Percentiles rank a stretch among this genome's conserved stretches.
phyloP scores from a whole-genome alignment of 2,113 vertebrate genomes.

The Pogona vitticeps region DNA sequence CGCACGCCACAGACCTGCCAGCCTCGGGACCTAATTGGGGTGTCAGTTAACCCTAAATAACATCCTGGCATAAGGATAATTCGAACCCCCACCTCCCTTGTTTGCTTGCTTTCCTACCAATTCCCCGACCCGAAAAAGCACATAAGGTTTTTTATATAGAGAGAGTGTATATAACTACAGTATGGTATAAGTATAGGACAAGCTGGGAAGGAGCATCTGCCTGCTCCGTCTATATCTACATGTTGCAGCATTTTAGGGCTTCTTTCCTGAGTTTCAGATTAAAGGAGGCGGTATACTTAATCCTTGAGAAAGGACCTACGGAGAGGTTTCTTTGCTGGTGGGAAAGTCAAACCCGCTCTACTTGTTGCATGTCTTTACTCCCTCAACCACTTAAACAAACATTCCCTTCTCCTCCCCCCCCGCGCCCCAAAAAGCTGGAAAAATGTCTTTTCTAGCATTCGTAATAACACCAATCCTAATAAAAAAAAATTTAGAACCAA shows the following conservation, averaged over 20 bases:
- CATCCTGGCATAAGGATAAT: conserved; percentile 68
- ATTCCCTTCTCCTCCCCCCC: neutral
- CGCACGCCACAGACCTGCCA: conserved; percentile 58
- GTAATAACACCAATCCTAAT: neutral
- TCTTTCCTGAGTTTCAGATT: conserved; percentile 49
- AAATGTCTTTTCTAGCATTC: neutral
- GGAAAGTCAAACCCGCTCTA: neutral
- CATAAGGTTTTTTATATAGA: conserved; percentile 52
- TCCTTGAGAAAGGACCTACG: neutral
- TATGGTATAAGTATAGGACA: conserved; percentile 59
- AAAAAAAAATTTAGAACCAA: neutral
- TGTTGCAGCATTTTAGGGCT: conserved; percentile 30
- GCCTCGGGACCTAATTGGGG: conserved; percentile 69
- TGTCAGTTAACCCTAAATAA: conserved; percentile 65
- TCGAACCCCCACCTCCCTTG: conserved; percentile 69
- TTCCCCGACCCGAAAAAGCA: no score
- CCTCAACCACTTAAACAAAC: neutral
- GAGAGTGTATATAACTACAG: conserved; percentile 69
- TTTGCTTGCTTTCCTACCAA: conserved; percentile 67
- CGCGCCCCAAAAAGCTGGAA: neutral
- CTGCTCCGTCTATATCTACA: conserved; percentile 45
- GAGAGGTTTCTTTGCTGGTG: neutral
- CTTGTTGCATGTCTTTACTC: neutral
- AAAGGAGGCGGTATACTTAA: conserved; percentile 37
- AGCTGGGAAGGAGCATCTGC: conserved; percentile 66